A percentile compares a stretch with the other conserved stretches of the same genome.
These are phyloP conservation scores for Mesorhabditis spiculigera DNA, from an alignment of 2,888 invertebrate genomes.

Conservation along the genomic window DNA sequence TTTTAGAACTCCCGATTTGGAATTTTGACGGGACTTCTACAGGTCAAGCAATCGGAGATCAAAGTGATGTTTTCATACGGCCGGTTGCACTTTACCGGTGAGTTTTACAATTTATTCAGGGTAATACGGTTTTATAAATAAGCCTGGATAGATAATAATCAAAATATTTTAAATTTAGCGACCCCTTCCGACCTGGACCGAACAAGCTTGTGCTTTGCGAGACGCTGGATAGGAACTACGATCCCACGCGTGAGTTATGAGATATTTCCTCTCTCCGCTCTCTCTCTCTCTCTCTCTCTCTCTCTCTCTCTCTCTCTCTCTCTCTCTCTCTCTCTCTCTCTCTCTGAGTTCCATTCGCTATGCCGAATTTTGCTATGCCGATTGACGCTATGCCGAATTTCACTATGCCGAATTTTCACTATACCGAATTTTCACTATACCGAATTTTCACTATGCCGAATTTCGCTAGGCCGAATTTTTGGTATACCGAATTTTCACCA, in stretches of 20 bases:
- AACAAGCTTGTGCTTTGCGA: constrained; percentile 48
- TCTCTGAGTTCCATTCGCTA: no score
- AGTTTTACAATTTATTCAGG: not conserved
- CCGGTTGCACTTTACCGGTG: not conserved
- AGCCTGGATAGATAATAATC: not conserved
- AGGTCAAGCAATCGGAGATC: constrained; percentile 60
- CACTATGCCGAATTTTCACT: no score
- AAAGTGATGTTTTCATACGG: constrained; percentile 74
- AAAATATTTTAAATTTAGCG: constrained; percentile 59
- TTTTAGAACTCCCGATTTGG: constrained; percentile 60
- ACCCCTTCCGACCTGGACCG: constrained; percentile 71
- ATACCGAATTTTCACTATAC: no score
- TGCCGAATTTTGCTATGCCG: no score
- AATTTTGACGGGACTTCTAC: constrained; percentile 62
- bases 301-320: no score
- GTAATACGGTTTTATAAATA: not conserved
- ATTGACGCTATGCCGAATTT: no score
- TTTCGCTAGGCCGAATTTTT: no score
- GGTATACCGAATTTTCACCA: no score
- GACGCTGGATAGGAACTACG: constrained; percentile 37
- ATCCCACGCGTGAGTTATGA: constrained; percentile 36
- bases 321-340: no score
- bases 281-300: no score
- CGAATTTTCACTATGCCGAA: no score
- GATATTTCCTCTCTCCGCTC: no score